Conservation (phyloP, 53 echinoderm and acorn worm genomes). For the Antedon mediterranea region DNA sequence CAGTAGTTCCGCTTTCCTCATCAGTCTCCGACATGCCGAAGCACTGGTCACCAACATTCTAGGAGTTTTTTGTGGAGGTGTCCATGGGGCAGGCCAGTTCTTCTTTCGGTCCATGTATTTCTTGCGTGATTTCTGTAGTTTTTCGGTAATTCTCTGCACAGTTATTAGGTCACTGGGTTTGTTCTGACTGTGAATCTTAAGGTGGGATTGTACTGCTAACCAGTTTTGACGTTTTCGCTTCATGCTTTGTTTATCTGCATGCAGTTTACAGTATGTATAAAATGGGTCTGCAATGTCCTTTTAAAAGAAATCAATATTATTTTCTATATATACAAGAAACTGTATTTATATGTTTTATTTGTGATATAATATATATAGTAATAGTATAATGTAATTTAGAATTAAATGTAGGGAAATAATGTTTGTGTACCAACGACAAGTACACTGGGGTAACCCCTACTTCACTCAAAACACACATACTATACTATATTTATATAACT, state of each 20-base stretch:
- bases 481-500: too few species aligned
- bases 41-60: constrained; percentile 80
- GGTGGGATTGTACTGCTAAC: constrained; percentile 77
- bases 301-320: neutral
- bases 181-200: constrained; percentile 35
- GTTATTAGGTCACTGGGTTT: constrained; percentile 35
- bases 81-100: constrained; percentile 71
- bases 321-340: neutral
- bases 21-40: constrained; percentile 73
- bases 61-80: constrained; percentile 72
- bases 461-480: too few species aligned
- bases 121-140: constrained; percentile 37
- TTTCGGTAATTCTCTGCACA: constrained; percentile 27
- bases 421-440: too few species aligned
- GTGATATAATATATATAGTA: too few species aligned
- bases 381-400: too few species aligned
- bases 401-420: too few species aligned
- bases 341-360: neutral
- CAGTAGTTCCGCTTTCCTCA: constrained; percentile 91
- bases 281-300: constrained; percentile 98
- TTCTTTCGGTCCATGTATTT: constrained; percentile 34
- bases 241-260: constrained; percentile 77
- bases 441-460: too few species aligned
- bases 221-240: constrained; percentile 76
- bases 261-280: constrained; percentile 97